These are phyloP conservation scores for Sinotaia quadrata DNA, from an alignment of 2,888 invertebrate genomes.

Conservation along the genomic window DNA sequence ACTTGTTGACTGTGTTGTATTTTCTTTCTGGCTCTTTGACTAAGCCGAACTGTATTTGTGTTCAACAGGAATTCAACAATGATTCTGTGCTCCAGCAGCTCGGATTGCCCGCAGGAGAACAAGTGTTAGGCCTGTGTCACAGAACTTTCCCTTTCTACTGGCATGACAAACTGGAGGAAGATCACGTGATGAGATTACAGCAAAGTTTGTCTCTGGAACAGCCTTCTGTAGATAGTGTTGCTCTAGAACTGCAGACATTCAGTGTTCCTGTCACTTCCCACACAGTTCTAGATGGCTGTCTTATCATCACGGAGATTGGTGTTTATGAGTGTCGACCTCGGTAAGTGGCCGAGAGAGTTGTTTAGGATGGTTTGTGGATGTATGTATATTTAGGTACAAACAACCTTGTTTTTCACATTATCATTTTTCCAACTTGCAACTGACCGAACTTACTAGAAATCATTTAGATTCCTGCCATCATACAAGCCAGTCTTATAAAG, in stretches of 20 bases:
- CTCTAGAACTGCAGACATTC: conserved; percentile 43
- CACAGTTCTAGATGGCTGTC: conserved; percentile 73
- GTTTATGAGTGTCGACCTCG: conserved; percentile 78
- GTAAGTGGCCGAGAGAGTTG: conserved; percentile 63
- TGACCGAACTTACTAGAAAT: too few species aligned
- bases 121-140: conserved; percentile 75
- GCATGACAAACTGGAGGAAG: conserved; percentile 56
- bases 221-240: conserved; percentile 23
- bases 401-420: background rate
- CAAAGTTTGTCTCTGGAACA: conserved; percentile 31
- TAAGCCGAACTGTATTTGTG: too few species aligned
- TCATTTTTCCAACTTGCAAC: too few species aligned
- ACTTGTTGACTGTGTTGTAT: too few species aligned
- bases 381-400: background rate
- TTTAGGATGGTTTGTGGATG: background rate
- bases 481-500: too few species aligned
- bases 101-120: conserved; percentile 74
- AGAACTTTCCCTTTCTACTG: conserved; percentile 71
- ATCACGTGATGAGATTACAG: conserved; percentile 29
- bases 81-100: conserved; percentile 77
- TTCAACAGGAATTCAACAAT: conserved; percentile 76
- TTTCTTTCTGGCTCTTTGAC: too few species aligned
- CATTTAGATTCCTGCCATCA: too few species aligned
- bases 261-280: conserved; percentile 58
- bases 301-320: conserved; percentile 77